Base-by-base conservation (phyloP, 2,797 vertebrate species). In the Sarcoramphus papa region DNA sequence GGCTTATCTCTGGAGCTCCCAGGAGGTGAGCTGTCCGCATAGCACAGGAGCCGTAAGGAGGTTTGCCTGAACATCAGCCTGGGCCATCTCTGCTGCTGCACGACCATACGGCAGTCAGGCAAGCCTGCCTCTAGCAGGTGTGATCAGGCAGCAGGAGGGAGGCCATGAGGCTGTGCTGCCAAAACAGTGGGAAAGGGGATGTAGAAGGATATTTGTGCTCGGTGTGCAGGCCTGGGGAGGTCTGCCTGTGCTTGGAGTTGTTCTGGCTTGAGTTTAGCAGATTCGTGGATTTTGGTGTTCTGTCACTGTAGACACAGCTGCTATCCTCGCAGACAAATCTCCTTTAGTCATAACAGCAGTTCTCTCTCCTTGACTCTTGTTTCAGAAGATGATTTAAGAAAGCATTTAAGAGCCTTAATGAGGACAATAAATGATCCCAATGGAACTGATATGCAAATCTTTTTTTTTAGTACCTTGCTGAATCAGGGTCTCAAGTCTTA, bases 41-140 rank as follows among this genome's bases (percentile, higher is more conserved):
- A 27, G 21, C 51, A 25, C 24, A 22, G 69, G 45, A 75, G 9
- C 31, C 31, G 3, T 47, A 16, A 35, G 20, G 74, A 57, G 43
- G 10, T 60, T 81, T 81, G 9, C 51, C 28, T 56, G 47, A 73
- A 41, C 17, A 5, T 24, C 47, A 40, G 9, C 35, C 40, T 41
- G 21, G 30, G 28, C 28, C 28, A 43, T 31, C 50, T 20, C 25
- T 62, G 57, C 53, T 40, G 35, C 22, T 72, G 17, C 7, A 7
- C 18, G 50, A 23, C 35, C 0, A 0, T 5, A 9, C 0, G 1
- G 28, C 21, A 28, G 28, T 3, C 37, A 40, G 48, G 21, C 33
- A 63, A 37, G 30, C 24, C 35, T 40, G 51, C 10, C 19, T 12
- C 47, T 35, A 10, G 41, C 35, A 11, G 12, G 7, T 13, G 12